Percentiles rank a stretch among this genome's conserved stretches.
Evolutionary conservation across 2,113 vertebrate genomes (phyloP).

Genomic region (Pelecanoides urinatrix): DNA sequence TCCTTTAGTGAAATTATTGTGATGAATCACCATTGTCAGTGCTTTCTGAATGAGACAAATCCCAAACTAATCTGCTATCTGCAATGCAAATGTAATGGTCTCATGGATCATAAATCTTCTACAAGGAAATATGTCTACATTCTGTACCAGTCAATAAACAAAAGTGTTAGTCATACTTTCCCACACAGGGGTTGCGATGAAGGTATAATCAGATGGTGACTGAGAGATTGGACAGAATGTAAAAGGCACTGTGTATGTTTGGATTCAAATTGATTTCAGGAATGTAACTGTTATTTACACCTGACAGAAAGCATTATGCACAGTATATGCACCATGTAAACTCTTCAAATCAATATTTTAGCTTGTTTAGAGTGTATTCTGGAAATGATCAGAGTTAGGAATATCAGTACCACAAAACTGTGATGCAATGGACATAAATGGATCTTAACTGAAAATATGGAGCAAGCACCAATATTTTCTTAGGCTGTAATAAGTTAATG

Average conservation of each 20-base stretch:
- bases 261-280: conserved; percentile 24
- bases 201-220: conserved; percentile 28
- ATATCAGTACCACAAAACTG: neutral
- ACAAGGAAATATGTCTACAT: conserved; percentile 42
- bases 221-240: conserved; percentile 20
- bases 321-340: neutral
- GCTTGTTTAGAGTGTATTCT: neutral
- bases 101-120: conserved; percentile 68
- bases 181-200: neutral
- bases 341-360: neutral
- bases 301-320: neutral
- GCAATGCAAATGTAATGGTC: conserved; percentile 61
- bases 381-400: neutral
- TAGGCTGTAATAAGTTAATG: neutral
- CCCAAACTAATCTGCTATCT: conserved; percentile 68
- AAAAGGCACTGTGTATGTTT: neutral
- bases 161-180: conserved; percentile 54
- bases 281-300: neutral
- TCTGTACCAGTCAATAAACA: conserved; percentile 59
- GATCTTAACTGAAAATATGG: neutral
- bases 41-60: conserved; percentile 72
- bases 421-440: neutral
- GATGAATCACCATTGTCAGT: conserved; percentile 67
- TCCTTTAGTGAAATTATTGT: conserved; percentile 60
- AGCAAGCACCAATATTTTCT: neutral